Conservation (phyloP, 2,113 vertebrate genomes). For the Amphiprion percula region DNA sequence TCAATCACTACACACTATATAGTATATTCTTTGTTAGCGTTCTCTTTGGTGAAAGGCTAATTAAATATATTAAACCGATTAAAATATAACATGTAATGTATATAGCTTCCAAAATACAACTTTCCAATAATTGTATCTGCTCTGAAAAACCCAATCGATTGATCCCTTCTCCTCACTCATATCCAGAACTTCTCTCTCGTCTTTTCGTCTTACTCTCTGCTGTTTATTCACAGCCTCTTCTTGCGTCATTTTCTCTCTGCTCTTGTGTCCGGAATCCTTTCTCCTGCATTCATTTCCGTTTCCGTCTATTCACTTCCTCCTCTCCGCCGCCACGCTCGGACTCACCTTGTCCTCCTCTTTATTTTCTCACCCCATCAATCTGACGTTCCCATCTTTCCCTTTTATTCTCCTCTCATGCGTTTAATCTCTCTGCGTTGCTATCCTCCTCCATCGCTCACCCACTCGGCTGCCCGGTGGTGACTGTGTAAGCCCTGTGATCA, state of each 20-base stretch:
- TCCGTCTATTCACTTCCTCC: conserved; percentile 48
- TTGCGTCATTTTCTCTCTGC: conserved; percentile 25
- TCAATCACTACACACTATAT: too few species aligned
- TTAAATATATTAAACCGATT: too few species aligned
- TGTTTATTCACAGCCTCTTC: conserved; percentile 47
- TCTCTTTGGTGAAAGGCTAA: too few species aligned
- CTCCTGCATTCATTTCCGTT: conserved; percentile 64
- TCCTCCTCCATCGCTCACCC: conserved; percentile 67
- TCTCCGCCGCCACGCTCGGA: conserved; percentile 42
- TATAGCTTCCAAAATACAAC: too few species aligned
- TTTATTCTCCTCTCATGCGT: conserved; percentile 71
- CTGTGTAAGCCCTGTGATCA: conserved; percentile 77
- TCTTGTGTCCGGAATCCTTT: conserved; percentile 21
- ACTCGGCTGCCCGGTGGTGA: conserved; percentile 64
- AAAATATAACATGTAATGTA: too few species aligned
- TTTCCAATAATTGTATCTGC: too few species aligned
- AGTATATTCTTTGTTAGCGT: too few species aligned
- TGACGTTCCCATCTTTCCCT: conserved; percentile 67
- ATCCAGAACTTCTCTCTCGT: not conserved
- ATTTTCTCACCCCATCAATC: conserved; percentile 70
- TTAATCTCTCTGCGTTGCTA: conserved; percentile 68
- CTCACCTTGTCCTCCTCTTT: conserved; percentile 67
- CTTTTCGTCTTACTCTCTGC: conserved; percentile 30
- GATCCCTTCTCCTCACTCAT: too few species aligned
- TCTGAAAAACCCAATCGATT: too few species aligned